Base-by-base conservation (phyloP, 2,888 invertebrate species). In the Polyploca ridens region DNA sequence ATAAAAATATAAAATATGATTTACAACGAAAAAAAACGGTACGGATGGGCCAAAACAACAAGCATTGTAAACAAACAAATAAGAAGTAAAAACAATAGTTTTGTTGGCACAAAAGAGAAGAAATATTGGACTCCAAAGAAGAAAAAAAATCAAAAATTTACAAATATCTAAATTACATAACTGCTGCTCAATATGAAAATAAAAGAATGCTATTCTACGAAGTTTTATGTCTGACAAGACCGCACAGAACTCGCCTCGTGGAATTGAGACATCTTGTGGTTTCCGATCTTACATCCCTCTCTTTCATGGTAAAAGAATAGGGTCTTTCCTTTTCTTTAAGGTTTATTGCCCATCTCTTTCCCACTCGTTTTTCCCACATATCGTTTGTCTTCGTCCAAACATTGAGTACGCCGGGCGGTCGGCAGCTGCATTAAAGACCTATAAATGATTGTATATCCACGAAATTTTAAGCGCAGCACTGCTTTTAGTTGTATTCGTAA, bases 191-290 rank as follows among this genome's bases (percentile, higher is more conserved):
- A 63, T 60, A 65, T 35, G 16, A 81, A 85, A 89, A 86, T 82
- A 82, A 84, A 85, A 83, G 78, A 86, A 88, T 84, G 82, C 87
- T 86, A 88, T 88, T 90, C 88, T 88, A 90, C 88, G 89, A 88
- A 89, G 84, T 89, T 89, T 88, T 88, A 84, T 85, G 85, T 88
- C 88, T 87, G 87, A 85, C 84, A 84, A 86, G 94, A 92, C 93
- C 94, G 90, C 94, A 93, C 93, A 93, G 89, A 85, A 85, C 88
- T 91, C 81, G 88, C 86, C 89, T 91, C 90, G 88, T 90, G 91
- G 94, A 93, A 94, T 94, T 94, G 91, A 94, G 94, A 94, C 93
- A 93, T 94, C 93, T 93, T 93, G 94, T 93, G 93, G 94, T 94
- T 94, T 94, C 92, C 92, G 92, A 93, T 93, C 87, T 79, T 79